Conservation (phyloP, 2,797 vertebrate species). For the Pipistrellus pipistrellus region DNA sequence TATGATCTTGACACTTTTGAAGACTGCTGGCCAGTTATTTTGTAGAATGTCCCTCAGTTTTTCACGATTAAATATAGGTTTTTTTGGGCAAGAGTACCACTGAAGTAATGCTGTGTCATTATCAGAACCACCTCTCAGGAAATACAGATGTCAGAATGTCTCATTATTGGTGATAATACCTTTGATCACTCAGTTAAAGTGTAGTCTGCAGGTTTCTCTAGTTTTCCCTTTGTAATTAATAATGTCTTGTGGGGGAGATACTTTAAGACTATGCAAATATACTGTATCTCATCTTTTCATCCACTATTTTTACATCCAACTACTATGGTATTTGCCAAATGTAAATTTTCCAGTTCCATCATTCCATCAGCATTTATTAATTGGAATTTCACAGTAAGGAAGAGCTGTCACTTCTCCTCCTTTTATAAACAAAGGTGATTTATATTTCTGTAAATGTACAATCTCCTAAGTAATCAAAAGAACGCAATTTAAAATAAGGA, state of each 20-base stretch:
- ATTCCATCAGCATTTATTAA: background rate
- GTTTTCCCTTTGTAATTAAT: background rate
- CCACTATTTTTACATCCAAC: background rate
- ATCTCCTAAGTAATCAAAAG: slow-evolving; percentile 42
- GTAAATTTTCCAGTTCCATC: background rate
- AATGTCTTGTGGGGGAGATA: background rate
- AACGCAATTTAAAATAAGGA: slow-evolving; percentile 8
- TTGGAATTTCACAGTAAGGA: background rate
- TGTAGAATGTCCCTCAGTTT: background rate
- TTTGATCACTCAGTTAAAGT: background rate
- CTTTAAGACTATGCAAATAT: background rate
- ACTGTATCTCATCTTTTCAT: background rate
- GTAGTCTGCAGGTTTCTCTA: background rate
- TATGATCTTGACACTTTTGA: slow-evolving; percentile 31
- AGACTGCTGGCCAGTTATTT: background rate
- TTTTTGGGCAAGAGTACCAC: background rate
- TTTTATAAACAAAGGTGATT: background rate
- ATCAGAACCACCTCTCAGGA: background rate
- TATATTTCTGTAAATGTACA: slow-evolving; percentile 3
- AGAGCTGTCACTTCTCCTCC: background rate
- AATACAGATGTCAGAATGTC: background rate
- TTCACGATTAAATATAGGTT: background rate
- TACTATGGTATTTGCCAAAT: background rate
- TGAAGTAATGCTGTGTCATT: background rate
- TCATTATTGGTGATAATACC: background rate